phyloP scores from a whole-genome alignment of 1,140 invertebrate species.

The Bombus superbus region DNA sequence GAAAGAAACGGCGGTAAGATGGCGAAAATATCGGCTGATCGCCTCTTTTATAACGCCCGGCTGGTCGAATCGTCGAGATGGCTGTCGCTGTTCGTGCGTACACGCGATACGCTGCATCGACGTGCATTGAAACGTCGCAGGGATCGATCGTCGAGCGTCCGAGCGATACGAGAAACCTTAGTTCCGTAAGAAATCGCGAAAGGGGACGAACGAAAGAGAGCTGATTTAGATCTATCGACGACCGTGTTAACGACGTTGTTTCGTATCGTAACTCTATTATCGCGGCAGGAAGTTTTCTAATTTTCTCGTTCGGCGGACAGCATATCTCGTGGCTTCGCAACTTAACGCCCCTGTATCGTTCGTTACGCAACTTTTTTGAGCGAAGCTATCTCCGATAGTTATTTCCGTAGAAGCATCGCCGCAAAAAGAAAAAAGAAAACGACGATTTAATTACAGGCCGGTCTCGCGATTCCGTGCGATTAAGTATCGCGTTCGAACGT shows the following conservation, averaged over 20 bases:
- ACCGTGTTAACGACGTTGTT: slow-evolving; percentile 4
- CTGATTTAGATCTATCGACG: neutral
- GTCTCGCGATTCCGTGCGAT: neutral
- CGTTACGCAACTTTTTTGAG: slow-evolving; percentile 18
- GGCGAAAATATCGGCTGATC: slow-evolving; percentile 31
- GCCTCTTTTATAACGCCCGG: neutral
- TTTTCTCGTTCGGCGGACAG: slow-evolving; percentile 14
- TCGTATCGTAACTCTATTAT: slow-evolving; percentile 13
- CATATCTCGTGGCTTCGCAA: neutral
- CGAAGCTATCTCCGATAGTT: no score
- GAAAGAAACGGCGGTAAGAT: neutral
- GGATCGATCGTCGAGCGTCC: no score
- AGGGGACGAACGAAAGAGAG: no score
- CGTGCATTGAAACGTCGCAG: no score
- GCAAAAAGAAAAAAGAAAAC: no score
- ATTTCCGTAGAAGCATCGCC: no score
- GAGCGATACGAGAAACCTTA: neutral
- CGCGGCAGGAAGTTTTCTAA: slow-evolving; percentile 24
- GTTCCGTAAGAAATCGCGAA: neutral
- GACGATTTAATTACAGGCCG: slow-evolving; percentile 11
- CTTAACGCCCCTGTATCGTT: neutral
- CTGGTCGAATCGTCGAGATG: no score
- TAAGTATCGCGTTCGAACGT: neutral
- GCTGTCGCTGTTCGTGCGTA: no score
- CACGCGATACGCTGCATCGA: no score